Base-by-base conservation (phyloP, 2,797 vertebrate genomes). In the Synanceia verrucosa region DNA sequence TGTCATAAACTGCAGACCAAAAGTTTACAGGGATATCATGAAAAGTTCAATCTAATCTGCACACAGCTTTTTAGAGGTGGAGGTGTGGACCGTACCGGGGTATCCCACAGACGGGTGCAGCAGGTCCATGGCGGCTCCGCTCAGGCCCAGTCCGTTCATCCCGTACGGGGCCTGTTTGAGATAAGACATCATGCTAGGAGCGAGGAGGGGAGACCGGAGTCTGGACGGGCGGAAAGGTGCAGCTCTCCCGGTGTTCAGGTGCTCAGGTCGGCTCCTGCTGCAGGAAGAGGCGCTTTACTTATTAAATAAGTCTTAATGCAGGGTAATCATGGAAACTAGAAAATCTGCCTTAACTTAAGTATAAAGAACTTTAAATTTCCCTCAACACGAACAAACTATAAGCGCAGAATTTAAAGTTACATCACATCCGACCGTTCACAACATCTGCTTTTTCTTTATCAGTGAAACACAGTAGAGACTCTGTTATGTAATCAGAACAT, bases 91-190 rank as follows among this genome's bases (percentile, higher is more conserved):
- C 77, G 90, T 94, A 98, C 97, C 95, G 0, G 97, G 96, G 79
- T 97, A 98, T 0, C 96, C 96, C 79, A 97, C 96, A 0, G 96
- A 96, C 11, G 97, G 96, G 71, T 98, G 97, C 50, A 98, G 95
- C 57, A 98, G 94, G 71, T 98, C 97, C 96, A 98, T 96, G 53
- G 95, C 90, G 0, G 96, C 92, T 26, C 96, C 96, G 4, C 95
- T 93, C 62, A 98, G 96, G 90, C 96, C 96, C 93, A 98, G 93
- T 36, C 96, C 96, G 79, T 95, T 97, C 95, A 98, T 96, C 89
- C 95, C 95, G 68, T 98, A 98, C 62, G 97, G 97, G 91, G 92
- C 93, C 94, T 97, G 97, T 92, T 98, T 97, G 91, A 98, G 96
- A 91, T 97, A 98, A 91, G 97, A 97, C 96, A 97, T 97, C 97